phyloP scores from a whole-genome alignment of 2,797 vertebrate genomes.

The Vultur gryphus region DNA sequence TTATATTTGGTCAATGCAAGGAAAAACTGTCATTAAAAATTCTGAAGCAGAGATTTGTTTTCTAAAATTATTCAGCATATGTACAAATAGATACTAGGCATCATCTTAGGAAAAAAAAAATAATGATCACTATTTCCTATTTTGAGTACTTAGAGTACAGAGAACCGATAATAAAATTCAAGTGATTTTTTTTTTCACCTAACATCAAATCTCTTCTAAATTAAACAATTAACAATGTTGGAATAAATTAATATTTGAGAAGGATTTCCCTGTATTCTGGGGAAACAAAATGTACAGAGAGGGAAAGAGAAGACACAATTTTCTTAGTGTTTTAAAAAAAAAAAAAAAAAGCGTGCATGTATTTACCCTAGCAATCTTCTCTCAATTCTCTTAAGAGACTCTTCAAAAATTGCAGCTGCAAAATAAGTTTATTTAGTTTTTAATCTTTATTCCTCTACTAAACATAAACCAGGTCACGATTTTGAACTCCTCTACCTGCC shows the following conservation, averaged over 20 bases:
- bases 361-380: constrained; percentile 39
- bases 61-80: constrained; percentile 64
- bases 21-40: constrained; percentile 59
- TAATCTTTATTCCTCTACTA: constrained; percentile 68
- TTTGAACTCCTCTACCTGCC: constrained; percentile 66
- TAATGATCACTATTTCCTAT: constrained; percentile 63
- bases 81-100: constrained; percentile 69
- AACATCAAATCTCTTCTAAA: constrained; percentile 67
- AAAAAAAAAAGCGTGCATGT: not conserved
- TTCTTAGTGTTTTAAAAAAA: not conserved
- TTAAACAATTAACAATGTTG: constrained; percentile 66
- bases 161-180: constrained; percentile 60
- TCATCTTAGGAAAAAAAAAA: not conserved
- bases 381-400: constrained; percentile 9
- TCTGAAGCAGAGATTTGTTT: not conserved
- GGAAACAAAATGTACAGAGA: constrained; percentile 65
- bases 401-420: constrained; percentile 43
- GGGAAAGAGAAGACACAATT: not conserved
- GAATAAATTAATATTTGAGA: constrained; percentile 78
- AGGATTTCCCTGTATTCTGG: constrained; percentile 43
- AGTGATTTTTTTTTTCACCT: constrained; percentile 59
- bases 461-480: constrained; percentile 90
- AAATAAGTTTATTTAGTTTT: not conserved
- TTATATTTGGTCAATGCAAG: constrained; percentile 72
- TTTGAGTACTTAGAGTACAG: constrained; percentile 76